Conservation (phyloP, 2,888 invertebrate species). For the Lasioglossum malachurum region DNA sequence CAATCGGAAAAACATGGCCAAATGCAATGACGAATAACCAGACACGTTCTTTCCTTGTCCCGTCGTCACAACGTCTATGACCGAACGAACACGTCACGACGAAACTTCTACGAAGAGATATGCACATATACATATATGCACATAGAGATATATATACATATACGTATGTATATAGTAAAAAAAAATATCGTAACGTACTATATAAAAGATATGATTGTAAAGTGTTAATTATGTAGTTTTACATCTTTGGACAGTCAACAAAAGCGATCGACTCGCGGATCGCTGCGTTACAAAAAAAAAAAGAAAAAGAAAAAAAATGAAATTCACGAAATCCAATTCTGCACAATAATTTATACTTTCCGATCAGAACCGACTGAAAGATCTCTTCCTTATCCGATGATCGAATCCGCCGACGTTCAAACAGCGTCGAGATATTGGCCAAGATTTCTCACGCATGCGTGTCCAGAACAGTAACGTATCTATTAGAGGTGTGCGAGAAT, state of each 20-base stretch:
- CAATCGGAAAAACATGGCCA: slow-evolving; percentile 76
- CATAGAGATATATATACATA: slow-evolving; percentile 42
- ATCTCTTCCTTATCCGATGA: background rate
- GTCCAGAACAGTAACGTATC: too few species aligned
- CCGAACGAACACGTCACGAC: slow-evolving; percentile 40
- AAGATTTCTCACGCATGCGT: too few species aligned
- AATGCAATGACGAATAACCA: slow-evolving; percentile 75
- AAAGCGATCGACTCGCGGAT: slow-evolving; percentile 65
- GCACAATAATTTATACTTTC: background rate
- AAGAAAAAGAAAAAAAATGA: slow-evolving; percentile 45
- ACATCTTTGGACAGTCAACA: slow-evolving; percentile 82
- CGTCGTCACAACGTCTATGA: background rate
- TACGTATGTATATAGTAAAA: slow-evolving; percentile 56
- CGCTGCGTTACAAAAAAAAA: slow-evolving; percentile 9
- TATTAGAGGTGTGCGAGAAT: too few species aligned
- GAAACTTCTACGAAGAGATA: slow-evolving; percentile 44
- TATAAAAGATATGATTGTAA: slow-evolving; percentile 64
- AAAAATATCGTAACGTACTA: slow-evolving; percentile 65
- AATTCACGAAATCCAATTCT: slow-evolving; percentile 7
- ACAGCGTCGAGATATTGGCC: too few species aligned
- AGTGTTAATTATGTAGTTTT: slow-evolving; percentile 72
- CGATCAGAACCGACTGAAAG: background rate
- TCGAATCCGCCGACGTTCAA: slow-evolving; percentile 36
- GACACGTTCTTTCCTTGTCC: slow-evolving; percentile 19
- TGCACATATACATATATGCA: slow-evolving; percentile 45